phyloP scores from a whole-genome alignment of 2,888 invertebrate species.

The Ecliptopera silaceata region DNA sequence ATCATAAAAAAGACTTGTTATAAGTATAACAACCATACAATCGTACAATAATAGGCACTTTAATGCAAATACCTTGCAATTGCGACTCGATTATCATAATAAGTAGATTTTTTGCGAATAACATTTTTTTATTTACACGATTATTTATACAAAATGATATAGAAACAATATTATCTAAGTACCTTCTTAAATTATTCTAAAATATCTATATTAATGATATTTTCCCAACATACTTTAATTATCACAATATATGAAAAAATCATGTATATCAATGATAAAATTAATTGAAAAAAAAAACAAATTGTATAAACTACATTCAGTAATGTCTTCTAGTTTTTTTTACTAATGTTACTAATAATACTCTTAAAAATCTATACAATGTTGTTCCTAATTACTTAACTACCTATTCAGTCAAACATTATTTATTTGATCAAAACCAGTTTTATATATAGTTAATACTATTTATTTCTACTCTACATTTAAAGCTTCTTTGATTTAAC shows the following conservation, averaged over 20 bases:
- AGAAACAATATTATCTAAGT: constrained; percentile 8
- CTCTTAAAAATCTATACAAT: constrained; percentile 37
- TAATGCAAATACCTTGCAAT: constrained; percentile 23
- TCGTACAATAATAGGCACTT: constrained; percentile 29
- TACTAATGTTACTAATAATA: constrained; percentile 21
- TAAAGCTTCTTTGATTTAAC: constrained; percentile 77
- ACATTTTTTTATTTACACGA: constrained; percentile 17
- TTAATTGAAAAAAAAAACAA: constrained; percentile 16
- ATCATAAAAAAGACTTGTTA: constrained; percentile 27
- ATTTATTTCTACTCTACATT: constrained; percentile 57
- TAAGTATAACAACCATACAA: constrained; percentile 27
- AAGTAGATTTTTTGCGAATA: constrained; percentile 13
- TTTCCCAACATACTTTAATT: constrained; percentile 26
- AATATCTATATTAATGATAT: constrained; percentile 18
- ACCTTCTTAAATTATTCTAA: constrained; percentile 11
- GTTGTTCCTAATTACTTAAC: constrained; percentile 29
- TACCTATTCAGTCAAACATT: constrained; percentile 53
- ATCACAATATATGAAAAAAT: constrained; percentile 39
- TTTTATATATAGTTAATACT: constrained; percentile 43
- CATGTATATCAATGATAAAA: constrained; percentile 24
- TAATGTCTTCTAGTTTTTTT: constrained; percentile 13
- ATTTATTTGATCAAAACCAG: constrained; percentile 48
- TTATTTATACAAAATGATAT: constrained; percentile 12
- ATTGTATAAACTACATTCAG: constrained; percentile 15
- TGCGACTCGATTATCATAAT: constrained; percentile 20